These are phyloP conservation scores for Oreochromis tanganicae DNA, from an alignment of 2,113 vertebrate species.

Conservation along the genomic window DNA sequence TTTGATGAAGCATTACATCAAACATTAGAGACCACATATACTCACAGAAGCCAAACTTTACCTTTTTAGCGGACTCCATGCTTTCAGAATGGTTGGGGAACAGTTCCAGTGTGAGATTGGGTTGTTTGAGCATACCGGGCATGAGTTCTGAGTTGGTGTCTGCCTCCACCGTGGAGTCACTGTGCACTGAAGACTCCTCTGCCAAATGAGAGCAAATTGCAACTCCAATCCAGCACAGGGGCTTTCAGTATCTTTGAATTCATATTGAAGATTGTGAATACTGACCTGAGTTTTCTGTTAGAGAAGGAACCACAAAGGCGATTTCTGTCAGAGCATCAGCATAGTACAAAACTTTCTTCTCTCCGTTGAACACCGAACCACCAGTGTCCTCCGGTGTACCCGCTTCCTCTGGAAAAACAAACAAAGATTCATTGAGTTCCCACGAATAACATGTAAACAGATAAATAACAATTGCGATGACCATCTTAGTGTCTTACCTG, in stretches of 20 bases:
- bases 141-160: conserved; percentile 85
- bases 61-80: conserved; percentile 86
- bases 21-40: not conserved
- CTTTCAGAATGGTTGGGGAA: conserved; percentile 89
- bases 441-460: not conserved
- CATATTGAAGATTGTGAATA: not conserved
- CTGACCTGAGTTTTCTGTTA: conserved; percentile 84
- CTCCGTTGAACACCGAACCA: conserved; percentile 90
- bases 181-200: conserved; percentile 89
- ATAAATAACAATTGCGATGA: not conserved
- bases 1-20: not conserved
- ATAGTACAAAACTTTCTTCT: conserved; percentile 92
- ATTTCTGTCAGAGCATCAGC: conserved; percentile 94
- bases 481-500: conserved; percentile 63
- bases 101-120: conserved; percentile 87
- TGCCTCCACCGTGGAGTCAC: conserved; percentile 83
- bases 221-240: not conserved
- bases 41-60: conserved; percentile 17
- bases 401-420: conserved; percentile 73
- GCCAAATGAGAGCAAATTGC: not conserved
- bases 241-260: not conserved
- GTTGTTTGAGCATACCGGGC: conserved; percentile 83
- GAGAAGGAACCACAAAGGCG: conserved; percentile 91
- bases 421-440: not conserved
- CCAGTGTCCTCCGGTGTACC: conserved; percentile 80